These are phyloP conservation scores for Tetramorium bicarinatum DNA, from an alignment of 2,888 invertebrate species.

Conservation along the genomic window DNA sequence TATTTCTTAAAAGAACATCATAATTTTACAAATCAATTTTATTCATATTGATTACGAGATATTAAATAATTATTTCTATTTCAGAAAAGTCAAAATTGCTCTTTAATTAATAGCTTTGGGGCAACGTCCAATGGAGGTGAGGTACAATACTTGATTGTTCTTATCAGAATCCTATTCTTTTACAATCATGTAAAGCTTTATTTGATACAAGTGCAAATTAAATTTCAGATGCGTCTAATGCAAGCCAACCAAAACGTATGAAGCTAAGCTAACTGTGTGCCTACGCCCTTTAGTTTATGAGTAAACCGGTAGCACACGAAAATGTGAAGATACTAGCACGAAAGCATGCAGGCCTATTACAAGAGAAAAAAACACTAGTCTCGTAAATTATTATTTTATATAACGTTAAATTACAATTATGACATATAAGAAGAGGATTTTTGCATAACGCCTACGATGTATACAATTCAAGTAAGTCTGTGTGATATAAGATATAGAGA, in stretches of 20 bases:
- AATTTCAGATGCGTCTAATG: slow-evolving; percentile 81
- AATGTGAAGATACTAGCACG: slow-evolving; percentile 73
- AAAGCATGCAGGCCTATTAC: slow-evolving; percentile 83
- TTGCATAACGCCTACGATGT: slow-evolving; percentile 79
- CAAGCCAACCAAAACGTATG: slow-evolving; percentile 83
- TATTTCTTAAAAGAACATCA: background rate
- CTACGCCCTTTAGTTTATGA: slow-evolving; percentile 76
- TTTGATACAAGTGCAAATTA: slow-evolving; percentile 8
- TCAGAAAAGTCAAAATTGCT: slow-evolving; percentile 84
- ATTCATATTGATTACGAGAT: background rate
- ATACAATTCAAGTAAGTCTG: slow-evolving; percentile 81
- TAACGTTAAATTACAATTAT: slow-evolving; percentile 66
- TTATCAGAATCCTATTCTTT: slow-evolving; percentile 2
- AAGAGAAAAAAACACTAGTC: slow-evolving; percentile 79
- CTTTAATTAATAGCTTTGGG: slow-evolving; percentile 82
- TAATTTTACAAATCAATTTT: slow-evolving; percentile 1
- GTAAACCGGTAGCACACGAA: slow-evolving; percentile 70
- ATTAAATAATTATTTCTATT: slow-evolving; percentile 57
- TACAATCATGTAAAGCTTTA: background rate
- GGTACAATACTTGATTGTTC: slow-evolving; percentile 4
- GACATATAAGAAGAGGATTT: slow-evolving; percentile 72
- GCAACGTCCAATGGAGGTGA: slow-evolving; percentile 84
- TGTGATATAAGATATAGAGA: slow-evolving; percentile 81
- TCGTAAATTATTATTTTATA: slow-evolving; percentile 84
- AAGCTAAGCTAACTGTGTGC: slow-evolving; percentile 85